These are phyloP conservation scores for Coreoperca whiteheadi DNA, from an alignment of 2,113 vertebrate species.

Conservation along the genomic window DNA sequence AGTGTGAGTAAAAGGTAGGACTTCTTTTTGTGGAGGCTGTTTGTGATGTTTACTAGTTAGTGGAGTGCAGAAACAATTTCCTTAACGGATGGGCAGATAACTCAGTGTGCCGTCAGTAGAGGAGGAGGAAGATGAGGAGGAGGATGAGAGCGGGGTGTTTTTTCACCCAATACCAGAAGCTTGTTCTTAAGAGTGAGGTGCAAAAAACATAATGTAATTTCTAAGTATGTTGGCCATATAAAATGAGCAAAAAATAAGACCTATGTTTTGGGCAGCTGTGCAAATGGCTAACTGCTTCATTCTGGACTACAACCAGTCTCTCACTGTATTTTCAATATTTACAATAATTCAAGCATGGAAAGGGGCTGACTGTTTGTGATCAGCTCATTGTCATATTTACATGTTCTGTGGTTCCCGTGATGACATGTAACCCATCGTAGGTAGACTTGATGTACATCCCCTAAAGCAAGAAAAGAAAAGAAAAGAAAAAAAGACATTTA, in stretches of 20 bases:
- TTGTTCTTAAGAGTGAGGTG: not conserved
- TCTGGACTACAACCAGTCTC: not conserved
- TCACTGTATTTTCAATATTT: not conserved
- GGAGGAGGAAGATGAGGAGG: slow-evolving; percentile 25
- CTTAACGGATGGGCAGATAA: slow-evolving; percentile 26
- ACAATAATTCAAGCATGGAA: not conserved
- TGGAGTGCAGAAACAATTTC: slow-evolving; percentile 17
- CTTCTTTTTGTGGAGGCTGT: slow-evolving; percentile 34
- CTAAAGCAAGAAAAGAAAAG: slow-evolving; percentile 73
- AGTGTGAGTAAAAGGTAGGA: slow-evolving; percentile 40
- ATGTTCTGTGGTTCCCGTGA: slow-evolving; percentile 98
- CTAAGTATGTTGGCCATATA: not conserved
- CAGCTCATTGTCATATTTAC: slow-evolving; percentile 85
- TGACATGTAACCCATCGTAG: slow-evolving; percentile 96
- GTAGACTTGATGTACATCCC: slow-evolving; percentile 99
- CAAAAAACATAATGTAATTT: not conserved
- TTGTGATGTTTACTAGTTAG: slow-evolving; percentile 18
- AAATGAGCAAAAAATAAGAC: not conserved
- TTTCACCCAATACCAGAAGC: not conserved
- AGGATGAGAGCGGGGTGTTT: not conserved
- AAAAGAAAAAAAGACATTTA: not conserved
- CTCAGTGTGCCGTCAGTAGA: not conserved
- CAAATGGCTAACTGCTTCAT: not conserved
- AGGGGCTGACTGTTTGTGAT: not conserved
- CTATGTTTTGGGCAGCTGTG: not conserved